Evolutionary conservation across 64 coral and sea anemone genomes (phyloP).

Genomic region (Anthopleura sola): DNA sequence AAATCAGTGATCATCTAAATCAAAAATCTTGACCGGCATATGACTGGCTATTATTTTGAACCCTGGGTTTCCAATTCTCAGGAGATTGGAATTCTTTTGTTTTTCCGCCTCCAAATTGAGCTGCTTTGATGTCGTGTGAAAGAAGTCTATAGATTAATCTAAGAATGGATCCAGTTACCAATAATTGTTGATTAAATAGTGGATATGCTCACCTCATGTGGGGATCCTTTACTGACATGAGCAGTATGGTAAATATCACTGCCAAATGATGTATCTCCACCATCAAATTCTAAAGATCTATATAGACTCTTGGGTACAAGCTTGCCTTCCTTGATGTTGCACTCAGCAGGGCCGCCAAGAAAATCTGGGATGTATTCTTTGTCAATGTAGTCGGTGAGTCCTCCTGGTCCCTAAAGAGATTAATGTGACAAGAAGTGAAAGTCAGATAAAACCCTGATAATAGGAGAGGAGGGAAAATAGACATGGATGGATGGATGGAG

Average conservation of each 20-base stretch:
- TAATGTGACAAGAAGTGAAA: neutral
- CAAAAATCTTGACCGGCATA: too few relatives aligned
- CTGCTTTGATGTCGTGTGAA: too few relatives aligned
- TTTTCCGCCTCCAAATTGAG: too few relatives aligned
- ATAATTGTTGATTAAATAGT: too few relatives aligned
- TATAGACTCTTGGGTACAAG: slow-evolving; percentile 95
- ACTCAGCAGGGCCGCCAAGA: slow-evolving; percentile 89
- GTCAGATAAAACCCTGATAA: too few relatives aligned
- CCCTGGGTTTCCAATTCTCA: too few relatives aligned
- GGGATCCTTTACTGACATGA: slow-evolving; percentile 92
- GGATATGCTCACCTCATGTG: slow-evolving; percentile 64
- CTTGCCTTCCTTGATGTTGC: slow-evolving; percentile 81
- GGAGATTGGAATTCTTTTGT: too few relatives aligned
- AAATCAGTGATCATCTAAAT: too few relatives aligned
- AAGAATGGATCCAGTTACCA: too few relatives aligned
- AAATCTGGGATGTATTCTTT: slow-evolving; percentile 91
- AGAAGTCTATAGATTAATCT: too few relatives aligned
- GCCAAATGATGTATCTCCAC: slow-evolving; percentile 68
- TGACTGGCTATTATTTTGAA: too few relatives aligned
- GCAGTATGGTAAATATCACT: slow-evolving; percentile 95
- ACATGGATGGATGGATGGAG: neutral
- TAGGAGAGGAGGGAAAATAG: too few relatives aligned
- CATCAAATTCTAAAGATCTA: slow-evolving; percentile 89
- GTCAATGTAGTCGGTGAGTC: slow-evolving; percentile 86
- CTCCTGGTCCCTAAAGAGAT: slow-evolving; percentile 61